Evolutionary conservation across 35 echinoderm and acorn worm species (phyloP).

Genomic region (Heliocidaris tuberculata): DNA sequence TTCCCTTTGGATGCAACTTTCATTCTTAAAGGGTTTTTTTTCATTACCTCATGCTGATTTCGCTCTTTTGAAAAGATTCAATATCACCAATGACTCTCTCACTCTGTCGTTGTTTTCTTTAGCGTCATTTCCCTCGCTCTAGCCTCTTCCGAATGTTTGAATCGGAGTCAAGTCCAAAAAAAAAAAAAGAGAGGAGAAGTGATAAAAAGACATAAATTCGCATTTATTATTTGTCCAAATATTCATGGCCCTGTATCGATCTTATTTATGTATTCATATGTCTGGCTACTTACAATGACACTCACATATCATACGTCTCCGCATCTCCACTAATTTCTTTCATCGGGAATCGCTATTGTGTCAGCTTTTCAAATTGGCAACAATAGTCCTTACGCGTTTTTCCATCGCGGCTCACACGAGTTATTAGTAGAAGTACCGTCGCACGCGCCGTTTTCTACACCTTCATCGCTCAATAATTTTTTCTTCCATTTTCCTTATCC

Average conservation of each 20-base stretch:
- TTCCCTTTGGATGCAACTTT: background rate
- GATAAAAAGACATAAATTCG: conserved; percentile 33
- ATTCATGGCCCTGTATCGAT: conserved; percentile 47
- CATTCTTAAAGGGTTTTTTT: background rate
- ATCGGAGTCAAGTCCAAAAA: background rate
- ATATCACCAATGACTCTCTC: background rate
- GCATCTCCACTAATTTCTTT: conserved; percentile 44
- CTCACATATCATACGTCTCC: conserved; percentile 33
- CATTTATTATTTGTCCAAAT: conserved; percentile 49
- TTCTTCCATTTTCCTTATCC: background rate
- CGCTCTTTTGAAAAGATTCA: background rate
- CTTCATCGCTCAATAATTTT: background rate
- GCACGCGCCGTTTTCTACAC: conserved; percentile 46
- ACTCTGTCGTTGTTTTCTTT: conserved; percentile 11
- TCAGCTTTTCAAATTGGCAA: conserved; percentile 16
- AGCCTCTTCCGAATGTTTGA: background rate
- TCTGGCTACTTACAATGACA: conserved; percentile 6
- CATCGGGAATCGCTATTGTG: conserved; percentile 7
- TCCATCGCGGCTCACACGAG: conserved; percentile 4
- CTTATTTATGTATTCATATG: conserved; percentile 46
- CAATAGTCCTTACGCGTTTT: background rate
- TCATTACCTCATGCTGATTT: background rate
- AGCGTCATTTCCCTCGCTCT: background rate
- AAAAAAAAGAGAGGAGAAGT: background rate
- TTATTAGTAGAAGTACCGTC: conserved; percentile 21